Evolutionary conservation across 2,113 vertebrate genomes (phyloP), one percentile per base, ranked within the genome.

Genomic region (Spizaetus ornatus): DNA sequence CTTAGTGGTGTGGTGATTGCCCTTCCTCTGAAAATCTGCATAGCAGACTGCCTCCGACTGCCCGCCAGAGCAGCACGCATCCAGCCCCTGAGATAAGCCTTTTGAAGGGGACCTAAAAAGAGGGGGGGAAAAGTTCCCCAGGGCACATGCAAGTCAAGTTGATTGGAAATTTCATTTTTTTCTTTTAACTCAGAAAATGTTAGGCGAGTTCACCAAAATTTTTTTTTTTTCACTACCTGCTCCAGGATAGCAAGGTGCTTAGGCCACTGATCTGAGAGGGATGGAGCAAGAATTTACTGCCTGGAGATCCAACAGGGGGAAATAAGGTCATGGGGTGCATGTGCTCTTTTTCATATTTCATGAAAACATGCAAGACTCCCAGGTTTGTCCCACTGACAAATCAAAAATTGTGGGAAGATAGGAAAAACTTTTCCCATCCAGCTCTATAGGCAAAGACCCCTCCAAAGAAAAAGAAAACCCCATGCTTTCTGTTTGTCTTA

Each of bases 41-140:
- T 16, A 91, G 73, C 85, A 94, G 80, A 71, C 59, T 77, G 58
- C 61, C 16, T 90, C 77, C 55, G 52, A 29, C 45, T 89, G 65
- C 67, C 71, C 82, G 38, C 50, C 61, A 94, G 23, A 93, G 63
- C 40, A 92, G 53, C 58, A 85, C 0, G 0, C 58, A 86, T 58
- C 27, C 66, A 80, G 69, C 80, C 82, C 78, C 91, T 95, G 94
- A 95, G 86, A 88, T 53, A 50, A 95, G 70, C 29, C 34, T 93
- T 92, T 67, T 76, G 76, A 87, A 19, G 16, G 55, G n/a, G 13
- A 93, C n/a, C 27, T 55, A 81, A 82, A 86, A 89, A 80, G 40
- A 43, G 10, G 14, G 27, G 3, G 59, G 7, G 26, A 20, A 27
- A 83, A 93, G 62, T 53, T 95, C 36, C 78, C 62, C n/a, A 5